Base-by-base conservation (phyloP, 2,888 invertebrate genomes). In the Willowsia nigromaculata region DNA sequence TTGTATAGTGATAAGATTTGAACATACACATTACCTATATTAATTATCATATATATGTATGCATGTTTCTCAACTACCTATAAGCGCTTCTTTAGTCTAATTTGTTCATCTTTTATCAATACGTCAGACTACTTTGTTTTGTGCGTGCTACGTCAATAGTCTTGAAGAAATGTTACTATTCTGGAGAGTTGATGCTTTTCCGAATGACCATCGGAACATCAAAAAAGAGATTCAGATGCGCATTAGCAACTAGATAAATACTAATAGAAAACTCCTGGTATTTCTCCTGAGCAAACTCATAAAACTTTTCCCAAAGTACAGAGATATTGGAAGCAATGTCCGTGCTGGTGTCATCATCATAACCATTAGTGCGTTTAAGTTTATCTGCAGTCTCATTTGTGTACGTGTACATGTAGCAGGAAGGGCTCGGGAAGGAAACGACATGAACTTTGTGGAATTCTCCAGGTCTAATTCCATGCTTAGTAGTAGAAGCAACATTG, bases 351-450 rank as follows among this genome's bases (percentile, higher is more conserved):
- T 83, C 80, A 9, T 83, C 47, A 25, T 13, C 13, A 13, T 47
- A 18, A n/a, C 27, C 50, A 37, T 27, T 78, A 50, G 84, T 50
- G 71, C 76, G 59, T 83, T 25, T 88, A 33, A 88, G 76, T 88
- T 68, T 78, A 25, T 91, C 90, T 4, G 68, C 56, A 13, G 96
- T 95, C 50, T 93, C 94, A 93, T 96, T 97, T 15, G 94, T 94
- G 93, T 96, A 97, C 0, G 96, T 96, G 93, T 97, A 97, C 96
- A 97, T 96, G 93, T 96, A 97, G 92, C 96, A 96, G 0, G 97
- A 96, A 4, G 97, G 96, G 40, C 94, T 94, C 15, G 94, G 92
- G 7, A 82, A 74, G 22, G 96, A 96, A 0, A 96, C 94, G 11
- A 96, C 97, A 62, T 95, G 94, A 15, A 97, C 95, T 93, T 95